These are phyloP conservation scores for Notolepis coatsorum DNA, from an alignment of 2,797 vertebrate species.

Conservation along the genomic window DNA sequence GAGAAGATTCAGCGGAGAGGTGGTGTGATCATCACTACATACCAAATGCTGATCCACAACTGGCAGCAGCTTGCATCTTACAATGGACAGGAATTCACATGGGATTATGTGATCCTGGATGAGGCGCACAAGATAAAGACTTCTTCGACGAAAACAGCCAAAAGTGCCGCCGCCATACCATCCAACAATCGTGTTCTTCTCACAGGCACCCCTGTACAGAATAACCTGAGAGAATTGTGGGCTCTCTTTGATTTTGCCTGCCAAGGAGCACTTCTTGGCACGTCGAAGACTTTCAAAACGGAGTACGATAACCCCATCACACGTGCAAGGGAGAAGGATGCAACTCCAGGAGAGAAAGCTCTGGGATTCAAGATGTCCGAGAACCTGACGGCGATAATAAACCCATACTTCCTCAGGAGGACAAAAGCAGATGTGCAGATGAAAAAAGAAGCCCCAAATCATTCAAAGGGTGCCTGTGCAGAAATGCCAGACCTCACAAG, in stretches of 20 bases:
- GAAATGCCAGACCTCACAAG: constrained; percentile 88
- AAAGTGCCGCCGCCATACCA: constrained; percentile 82
- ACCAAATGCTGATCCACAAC: constrained; percentile 93
- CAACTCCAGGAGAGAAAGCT: constrained; percentile 89
- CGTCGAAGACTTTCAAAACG: constrained; percentile 90
- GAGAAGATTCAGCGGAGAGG: constrained; percentile 85
- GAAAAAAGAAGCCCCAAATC: constrained; percentile 41
- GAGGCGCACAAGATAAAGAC: constrained; percentile 97
- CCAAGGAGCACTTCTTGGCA: constrained; percentile 91
- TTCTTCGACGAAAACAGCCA: constrained; percentile 89
- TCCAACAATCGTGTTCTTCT: constrained; percentile 89
- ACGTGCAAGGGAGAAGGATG: constrained; percentile 91
- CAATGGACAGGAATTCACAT: constrained; percentile 81
- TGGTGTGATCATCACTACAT: constrained; percentile 89
- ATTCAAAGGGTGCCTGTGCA: constrained; percentile 18
- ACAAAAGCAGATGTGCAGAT: constrained; percentile 91
- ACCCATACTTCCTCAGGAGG: constrained; percentile 91
- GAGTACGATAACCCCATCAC: constrained; percentile 96
- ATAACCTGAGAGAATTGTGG: constrained; percentile 95
- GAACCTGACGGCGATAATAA: constrained; percentile 91
- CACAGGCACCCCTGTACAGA: constrained; percentile 95
- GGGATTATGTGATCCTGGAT: constrained; percentile 94
- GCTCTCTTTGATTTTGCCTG: constrained; percentile 94
- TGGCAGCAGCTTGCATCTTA: constrained; percentile 88
- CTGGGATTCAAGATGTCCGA: constrained; percentile 93